phyloP scores from a whole-genome alignment of 64 coral and sea anemone genomes.

The Pocillopora damicornis region DNA sequence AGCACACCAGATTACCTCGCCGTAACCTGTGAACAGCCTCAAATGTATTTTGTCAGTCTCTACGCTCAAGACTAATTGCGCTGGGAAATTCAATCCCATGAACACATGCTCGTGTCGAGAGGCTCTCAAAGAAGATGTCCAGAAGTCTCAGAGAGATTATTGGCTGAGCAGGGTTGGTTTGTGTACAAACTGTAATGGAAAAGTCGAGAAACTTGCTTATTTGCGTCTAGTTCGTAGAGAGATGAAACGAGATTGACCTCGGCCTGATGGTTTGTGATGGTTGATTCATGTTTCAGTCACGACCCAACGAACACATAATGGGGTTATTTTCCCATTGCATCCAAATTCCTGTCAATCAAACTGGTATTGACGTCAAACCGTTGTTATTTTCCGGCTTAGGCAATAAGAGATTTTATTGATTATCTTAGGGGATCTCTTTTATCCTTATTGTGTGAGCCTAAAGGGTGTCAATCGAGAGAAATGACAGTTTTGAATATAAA shows the following conservation, averaged over 20 bases:
- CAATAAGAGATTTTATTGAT: slow-evolving; percentile 45
- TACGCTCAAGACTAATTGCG: background rate
- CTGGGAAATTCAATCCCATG: slow-evolving; percentile 25
- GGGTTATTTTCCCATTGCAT: background rate
- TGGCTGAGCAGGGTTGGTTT: background rate
- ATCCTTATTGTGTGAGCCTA: background rate
- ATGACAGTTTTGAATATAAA: slow-evolving; percentile 3
- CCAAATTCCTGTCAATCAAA: slow-evolving; percentile 8
- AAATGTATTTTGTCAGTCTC: background rate
- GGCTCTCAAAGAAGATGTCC: background rate
- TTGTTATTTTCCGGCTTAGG: slow-evolving; percentile 28
- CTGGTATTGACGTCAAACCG: slow-evolving; percentile 23
- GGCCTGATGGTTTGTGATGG: slow-evolving; percentile 29
- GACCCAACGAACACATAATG: slow-evolving; percentile 33
- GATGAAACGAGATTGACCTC: background rate
- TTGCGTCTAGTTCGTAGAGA: background rate
- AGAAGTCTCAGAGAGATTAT: background rate
- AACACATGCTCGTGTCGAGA: slow-evolving; percentile 19
- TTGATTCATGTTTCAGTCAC: slow-evolving; percentile 30
- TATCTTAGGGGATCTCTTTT: slow-evolving; percentile 20
- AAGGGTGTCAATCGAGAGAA: slow-evolving; percentile 1
- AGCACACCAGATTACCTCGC: background rate
- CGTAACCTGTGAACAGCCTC: background rate
- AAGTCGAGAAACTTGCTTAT: background rate
- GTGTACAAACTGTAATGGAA: background rate